A percentile compares a stretch with the other conserved stretches of the same genome.
Evolutionary conservation across 2,797 vertebrate species (phyloP).

Genomic region (Champsocephalus gunnari): DNA sequence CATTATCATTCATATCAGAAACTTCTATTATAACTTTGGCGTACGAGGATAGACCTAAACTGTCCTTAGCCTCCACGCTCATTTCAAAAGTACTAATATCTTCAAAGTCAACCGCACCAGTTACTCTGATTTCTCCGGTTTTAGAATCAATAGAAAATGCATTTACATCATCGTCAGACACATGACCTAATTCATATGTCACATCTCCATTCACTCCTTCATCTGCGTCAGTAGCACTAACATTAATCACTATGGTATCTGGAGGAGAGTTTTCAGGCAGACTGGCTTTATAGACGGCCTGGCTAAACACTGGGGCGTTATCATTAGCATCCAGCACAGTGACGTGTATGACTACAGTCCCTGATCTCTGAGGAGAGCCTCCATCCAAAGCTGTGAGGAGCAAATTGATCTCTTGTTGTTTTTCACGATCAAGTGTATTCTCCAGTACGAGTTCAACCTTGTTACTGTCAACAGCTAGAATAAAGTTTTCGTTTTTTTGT

Average conservation of each 20-base stretch:
- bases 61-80: constrained; percentile 58
- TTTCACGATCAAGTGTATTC: constrained; percentile 53
- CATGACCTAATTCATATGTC: constrained; percentile 66
- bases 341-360: constrained; percentile 61
- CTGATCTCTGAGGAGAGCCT: constrained; percentile 67
- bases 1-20: constrained; percentile 79
- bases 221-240: constrained; percentile 76
- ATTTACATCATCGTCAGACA: constrained; percentile 10
- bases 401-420: constrained; percentile 30
- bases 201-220: constrained; percentile 79
- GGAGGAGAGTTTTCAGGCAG: constrained; percentile 74
- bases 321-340: constrained; percentile 82
- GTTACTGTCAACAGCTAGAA: constrained; percentile 32
- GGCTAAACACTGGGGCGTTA: constrained; percentile 80
- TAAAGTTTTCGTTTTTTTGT: constrained; percentile 52
- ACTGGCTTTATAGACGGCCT: constrained; percentile 75
- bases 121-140: constrained; percentile 47
- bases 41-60: constrained; percentile 41
- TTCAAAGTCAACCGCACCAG: constrained; percentile 57
- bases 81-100: constrained; percentile 44
- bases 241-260: constrained; percentile 46
- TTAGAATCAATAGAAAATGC: constrained; percentile 41
- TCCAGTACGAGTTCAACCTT: constrained; percentile 48
- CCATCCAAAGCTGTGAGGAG: constrained; percentile 65
- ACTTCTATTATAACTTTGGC: constrained; percentile 64